These are phyloP conservation scores for Drosophila pegasa DNA, from an alignment of 2,888 invertebrate genomes.

Conservation along the genomic window DNA sequence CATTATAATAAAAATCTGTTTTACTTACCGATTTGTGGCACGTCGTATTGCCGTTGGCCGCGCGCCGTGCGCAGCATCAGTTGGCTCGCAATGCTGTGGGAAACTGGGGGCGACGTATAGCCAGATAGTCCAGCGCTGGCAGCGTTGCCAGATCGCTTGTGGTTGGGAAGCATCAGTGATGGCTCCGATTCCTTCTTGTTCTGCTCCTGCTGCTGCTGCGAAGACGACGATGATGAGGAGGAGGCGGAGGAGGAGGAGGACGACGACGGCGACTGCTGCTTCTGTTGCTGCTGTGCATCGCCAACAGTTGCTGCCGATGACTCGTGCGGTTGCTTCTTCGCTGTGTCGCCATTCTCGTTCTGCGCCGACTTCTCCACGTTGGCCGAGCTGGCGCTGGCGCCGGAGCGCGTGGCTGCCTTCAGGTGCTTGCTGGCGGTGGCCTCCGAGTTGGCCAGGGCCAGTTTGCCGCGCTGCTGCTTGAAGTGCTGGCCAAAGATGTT, in stretches of 20 bases:
- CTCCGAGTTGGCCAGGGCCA: slow-evolving; percentile 76
- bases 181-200: slow-evolving; percentile 67
- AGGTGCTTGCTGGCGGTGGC: slow-evolving; percentile 78
- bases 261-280: slow-evolving; percentile 19
- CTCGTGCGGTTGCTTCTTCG: slow-evolving; percentile 22
- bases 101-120: slow-evolving; percentile 82
- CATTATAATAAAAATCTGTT: background rate
- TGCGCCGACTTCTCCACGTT: slow-evolving; percentile 47
- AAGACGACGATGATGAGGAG: background rate
- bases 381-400: slow-evolving; percentile 6
- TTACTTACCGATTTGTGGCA: slow-evolving; percentile 93
- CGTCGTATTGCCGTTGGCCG: slow-evolving; percentile 92
- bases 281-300: slow-evolving; percentile 21
- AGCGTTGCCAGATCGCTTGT: slow-evolving; percentile 80
- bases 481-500: slow-evolving; percentile 80
- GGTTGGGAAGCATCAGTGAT: slow-evolving; percentile 78
- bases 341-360: slow-evolving; percentile 21
- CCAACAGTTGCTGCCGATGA: slow-evolving; percentile 23
- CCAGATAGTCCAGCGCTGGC: slow-evolving; percentile 51
- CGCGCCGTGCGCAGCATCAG: slow-evolving; percentile 92
- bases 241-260: background rate
- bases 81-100: slow-evolving; percentile 89
- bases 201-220: slow-evolving; percentile 45
- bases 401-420: slow-evolving; percentile 59
- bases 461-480: slow-evolving; percentile 68